Base-by-base conservation (phyloP, 2,113 vertebrate species). In the Lepidothrix coronata region DNA sequence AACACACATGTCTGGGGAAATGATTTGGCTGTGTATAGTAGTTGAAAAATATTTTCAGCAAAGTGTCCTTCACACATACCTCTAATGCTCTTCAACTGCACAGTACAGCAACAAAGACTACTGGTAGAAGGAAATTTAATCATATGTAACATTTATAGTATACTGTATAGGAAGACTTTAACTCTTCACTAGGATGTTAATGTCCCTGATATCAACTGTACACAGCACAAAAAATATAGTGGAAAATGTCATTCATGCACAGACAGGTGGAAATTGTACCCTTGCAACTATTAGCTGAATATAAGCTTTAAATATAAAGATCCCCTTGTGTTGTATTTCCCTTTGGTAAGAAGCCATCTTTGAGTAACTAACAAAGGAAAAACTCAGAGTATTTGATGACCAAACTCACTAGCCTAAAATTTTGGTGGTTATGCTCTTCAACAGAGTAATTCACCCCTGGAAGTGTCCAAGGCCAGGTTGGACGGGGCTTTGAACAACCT, bases 291-390 rank as follows among this genome's bases (percentile, higher is more conserved):
- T 31, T 41, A 67, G 33, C 35, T 65, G 44, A 80, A 48, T 48
- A 23, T 55, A 49, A 43, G 48, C 41, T 70, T 46, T 23, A 83
- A 70, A 22, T 41, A 54, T 19, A 37, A 92, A 82, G 10, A 48
- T 4, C 3, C 5, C 0, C 0, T 33, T 48, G 4, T 61, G 16
- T 44, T 72, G 5, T 20, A 52, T 83, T 86, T 68, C 18, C 30
- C n/a, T 48, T 79, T 65, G 37, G 8, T 72, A 39, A 66, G 14
- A 66, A 58, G 58, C 4, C 8, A 19, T 41, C 33, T 61, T 27
- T 82, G 43, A 59, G n/a, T 68, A 55, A 23, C 6, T 68, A 62
- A 61, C 30, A 39, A 63, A 80, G 39, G 25, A 2, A 89, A 66
- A 88, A 86, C 27, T 68, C 30, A 43, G 33, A 37, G 11, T 37